Base-by-base conservation (phyloP, 1,140 invertebrate genomes). In the Dolichoris vasculosae region DNA sequence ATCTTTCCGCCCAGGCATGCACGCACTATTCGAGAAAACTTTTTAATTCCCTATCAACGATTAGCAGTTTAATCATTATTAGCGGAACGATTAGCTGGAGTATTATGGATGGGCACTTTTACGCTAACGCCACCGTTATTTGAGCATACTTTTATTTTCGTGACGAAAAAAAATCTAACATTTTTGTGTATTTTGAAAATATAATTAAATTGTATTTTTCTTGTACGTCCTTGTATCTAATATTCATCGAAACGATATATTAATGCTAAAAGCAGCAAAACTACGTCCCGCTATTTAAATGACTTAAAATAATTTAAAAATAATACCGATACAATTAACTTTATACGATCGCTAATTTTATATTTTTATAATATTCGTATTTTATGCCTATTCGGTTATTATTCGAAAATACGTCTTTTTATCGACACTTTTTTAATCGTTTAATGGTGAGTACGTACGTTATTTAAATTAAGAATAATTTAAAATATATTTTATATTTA, bases 1-100 rank as follows among this genome's bases (percentile, higher is more conserved):
- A 76, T 75, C 13, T n/a, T 13, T 15, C 40, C 0, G 15, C 1
- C 69, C 7, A 38, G 3, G 6, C n/a, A 43, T 43, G 7, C 38
- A 73, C 69, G 69, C 69, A 43, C 46, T 20, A 35, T 51, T 51
- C 35, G 20, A 40, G 38, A 8, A 43, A 11, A 43, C 23, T 73
- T 43, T 2, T n/a, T 38, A n/a, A 73, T 73, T 73, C 2, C n/a
- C 1, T 35, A 32, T 35, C 8, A 46, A 23, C 46, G 35, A 76
- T 76, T 76, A 76, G 75, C 75, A 76, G 51, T 76, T 51, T 51
- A 23, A 32, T 38, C 13, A 13, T 73, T 32, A 73, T 73, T 73
- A 38, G 43, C 23, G 38, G 26, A 9, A 43, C 69, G 43, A 73
- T 73, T 73, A 73, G 40, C 40, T 73, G 26, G 2, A 38, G 8